These are phyloP conservation scores for Sceliomorpha sp. DNA, from an alignment of 2,888 invertebrate genomes.

Conservation along the genomic window DNA sequence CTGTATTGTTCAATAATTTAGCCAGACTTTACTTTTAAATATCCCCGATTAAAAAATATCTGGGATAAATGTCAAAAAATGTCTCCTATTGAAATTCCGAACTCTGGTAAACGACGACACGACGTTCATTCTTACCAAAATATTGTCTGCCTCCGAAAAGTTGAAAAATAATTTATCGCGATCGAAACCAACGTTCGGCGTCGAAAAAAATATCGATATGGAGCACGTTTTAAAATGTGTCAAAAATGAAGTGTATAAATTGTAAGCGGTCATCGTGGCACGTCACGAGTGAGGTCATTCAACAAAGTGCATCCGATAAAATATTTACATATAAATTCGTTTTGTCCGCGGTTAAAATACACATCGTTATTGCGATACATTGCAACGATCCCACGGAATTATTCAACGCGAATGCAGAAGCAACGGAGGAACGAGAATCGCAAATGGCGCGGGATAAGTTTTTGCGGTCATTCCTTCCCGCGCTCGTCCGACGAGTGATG, in stretches of 20 bases:
- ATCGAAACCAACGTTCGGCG: no score
- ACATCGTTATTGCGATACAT: conserved; percentile 57
- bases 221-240: no score
- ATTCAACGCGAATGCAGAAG: conserved; percentile 49
- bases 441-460: conserved; percentile 54
- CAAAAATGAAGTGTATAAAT: conserved; percentile 37
- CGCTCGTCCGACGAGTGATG: conserved; percentile 32
- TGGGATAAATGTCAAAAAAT: no score
- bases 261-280: conserved; percentile 19
- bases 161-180: no score
- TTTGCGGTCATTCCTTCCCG: conserved; percentile 45
- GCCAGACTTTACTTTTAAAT: no score
- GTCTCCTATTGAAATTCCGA: no score
- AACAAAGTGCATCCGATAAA: conserved; percentile 57
- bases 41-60: no score
- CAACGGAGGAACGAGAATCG: conserved; percentile 31
- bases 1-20: no score
- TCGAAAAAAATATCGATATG: no score
- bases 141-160: no score
- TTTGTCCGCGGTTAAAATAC: conserved; percentile 59
- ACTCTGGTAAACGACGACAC: no score
- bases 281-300: conserved; percentile 39
- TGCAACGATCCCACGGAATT: conserved; percentile 56
- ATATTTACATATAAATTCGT: conserved; percentile 67
- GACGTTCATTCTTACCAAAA: no score